These are phyloP conservation scores for Propithecus coquereli DNA, from an alignment of 2,113 vertebrate species.

Conservation along the genomic window DNA sequence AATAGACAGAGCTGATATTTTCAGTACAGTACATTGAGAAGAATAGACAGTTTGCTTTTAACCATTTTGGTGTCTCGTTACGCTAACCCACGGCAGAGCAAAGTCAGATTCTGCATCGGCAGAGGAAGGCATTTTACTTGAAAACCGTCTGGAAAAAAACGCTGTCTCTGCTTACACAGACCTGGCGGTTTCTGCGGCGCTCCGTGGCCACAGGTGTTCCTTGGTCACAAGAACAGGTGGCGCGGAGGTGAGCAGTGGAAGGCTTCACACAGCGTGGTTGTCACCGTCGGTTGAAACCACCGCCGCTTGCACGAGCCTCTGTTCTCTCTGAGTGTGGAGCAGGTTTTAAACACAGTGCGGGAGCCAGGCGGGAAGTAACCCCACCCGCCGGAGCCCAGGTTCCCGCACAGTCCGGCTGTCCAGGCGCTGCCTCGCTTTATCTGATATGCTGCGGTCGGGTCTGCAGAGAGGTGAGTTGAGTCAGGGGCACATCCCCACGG, in stretches of 20 bases:
- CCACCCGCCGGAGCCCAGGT: rapidly evolving
- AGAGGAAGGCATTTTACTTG: neutral
- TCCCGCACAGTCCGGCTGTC: rapidly evolving
- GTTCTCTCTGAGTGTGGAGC: neutral
- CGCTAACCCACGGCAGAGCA: neutral
- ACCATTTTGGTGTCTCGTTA: neutral
- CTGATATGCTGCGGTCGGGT: neutral
- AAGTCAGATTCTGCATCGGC: neutral
- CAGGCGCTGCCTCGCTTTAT: neutral
- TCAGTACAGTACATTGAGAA: neutral
- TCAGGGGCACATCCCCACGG: neutral
- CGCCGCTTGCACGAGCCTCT: rapidly evolving
- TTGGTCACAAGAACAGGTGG: rapidly evolving
- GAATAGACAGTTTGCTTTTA: neutral
- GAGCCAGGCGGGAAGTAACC: neutral
- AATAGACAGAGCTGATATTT: neutral
- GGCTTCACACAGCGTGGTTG: neutral
- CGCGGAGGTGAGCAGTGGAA: rapidly evolving
- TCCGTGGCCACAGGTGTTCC: rapidly evolving
- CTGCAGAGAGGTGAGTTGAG: neutral
- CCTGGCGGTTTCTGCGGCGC: neutral
- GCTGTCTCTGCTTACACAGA: rapidly evolving
- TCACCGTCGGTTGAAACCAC: rapidly evolving
- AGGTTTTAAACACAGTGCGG: neutral
- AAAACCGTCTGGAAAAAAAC: neutral